A percentile compares a stretch with the other conserved stretches of the same genome.
Conservation (phyloP, 1,140 invertebrate genomes). For the Leptopilina clavipes region DNA sequence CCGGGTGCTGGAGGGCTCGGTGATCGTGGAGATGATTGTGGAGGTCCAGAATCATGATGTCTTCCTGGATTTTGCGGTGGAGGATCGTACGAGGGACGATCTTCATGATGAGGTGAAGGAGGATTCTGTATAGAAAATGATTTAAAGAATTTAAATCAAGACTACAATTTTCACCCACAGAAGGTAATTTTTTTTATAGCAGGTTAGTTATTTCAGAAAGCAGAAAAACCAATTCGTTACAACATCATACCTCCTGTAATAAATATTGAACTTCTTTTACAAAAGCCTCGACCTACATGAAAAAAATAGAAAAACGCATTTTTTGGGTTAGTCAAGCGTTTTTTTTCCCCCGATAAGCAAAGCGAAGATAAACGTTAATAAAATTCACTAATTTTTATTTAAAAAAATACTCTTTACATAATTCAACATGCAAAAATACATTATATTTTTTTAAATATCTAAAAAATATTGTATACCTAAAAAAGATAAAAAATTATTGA, state of each 20-base stretch:
- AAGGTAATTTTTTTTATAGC: too few species aligned
- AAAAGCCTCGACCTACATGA: constrained; percentile 10
- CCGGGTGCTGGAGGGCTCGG: constrained; percentile 51
- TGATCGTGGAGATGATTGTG: constrained; percentile 43
- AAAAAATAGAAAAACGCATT: background rate
- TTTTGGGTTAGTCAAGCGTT: background rate
- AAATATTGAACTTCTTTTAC: background rate
- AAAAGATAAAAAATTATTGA: background rate
- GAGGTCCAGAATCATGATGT: constrained; percentile 36
- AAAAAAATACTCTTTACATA: background rate
- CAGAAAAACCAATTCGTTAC: background rate
- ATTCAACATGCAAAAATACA: background rate
- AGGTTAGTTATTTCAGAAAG: background rate
- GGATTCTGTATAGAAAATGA: background rate
- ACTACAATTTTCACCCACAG: too few species aligned
- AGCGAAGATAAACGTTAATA: background rate
- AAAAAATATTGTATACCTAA: background rate
- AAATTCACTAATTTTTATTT: background rate
- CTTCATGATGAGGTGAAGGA: constrained; percentile 33
- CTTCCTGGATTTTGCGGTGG: background rate
- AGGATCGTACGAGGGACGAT: constrained; percentile 40
- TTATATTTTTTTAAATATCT: background rate
- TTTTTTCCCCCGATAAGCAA: background rate
- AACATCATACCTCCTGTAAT: background rate
- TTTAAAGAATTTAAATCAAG: too few species aligned